Conservation (phyloP, 2,888 invertebrate genomes). For the Hirtodrosophila alboralis region DNA sequence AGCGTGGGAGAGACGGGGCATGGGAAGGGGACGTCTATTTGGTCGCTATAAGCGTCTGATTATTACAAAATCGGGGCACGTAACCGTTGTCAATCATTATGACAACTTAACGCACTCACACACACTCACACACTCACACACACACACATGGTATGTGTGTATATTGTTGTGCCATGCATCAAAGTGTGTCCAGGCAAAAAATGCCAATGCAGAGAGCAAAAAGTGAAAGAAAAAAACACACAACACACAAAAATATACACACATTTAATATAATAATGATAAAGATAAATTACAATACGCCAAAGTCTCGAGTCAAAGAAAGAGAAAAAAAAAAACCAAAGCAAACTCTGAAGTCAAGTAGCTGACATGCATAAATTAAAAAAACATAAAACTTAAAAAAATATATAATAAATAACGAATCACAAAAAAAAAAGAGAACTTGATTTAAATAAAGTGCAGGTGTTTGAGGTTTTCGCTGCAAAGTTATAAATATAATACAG, state of each 20-base stretch:
- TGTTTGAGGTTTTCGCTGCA: slow-evolving; percentile 7
- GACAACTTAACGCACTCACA: slow-evolving; percentile 64
- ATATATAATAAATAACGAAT: slow-evolving; percentile 26
- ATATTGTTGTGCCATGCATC: slow-evolving; percentile 27
- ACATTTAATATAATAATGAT: slow-evolving; percentile 63
- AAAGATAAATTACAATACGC: slow-evolving; percentile 67
- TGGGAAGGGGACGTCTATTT: slow-evolving; percentile 9
- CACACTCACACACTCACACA: slow-evolving; percentile 24
- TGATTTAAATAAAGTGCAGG: slow-evolving; percentile 53
- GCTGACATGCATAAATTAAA: slow-evolving; percentile 59
- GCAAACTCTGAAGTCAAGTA: slow-evolving; percentile 48
- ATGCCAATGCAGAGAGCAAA: slow-evolving; percentile 17
- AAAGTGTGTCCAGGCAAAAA: slow-evolving; percentile 28
- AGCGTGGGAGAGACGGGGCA: too few relatives aligned
- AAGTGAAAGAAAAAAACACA: slow-evolving; percentile 24
- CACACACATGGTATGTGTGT: slow-evolving; percentile 7
- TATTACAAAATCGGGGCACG: slow-evolving; percentile 67
- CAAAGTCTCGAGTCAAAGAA: slow-evolving; percentile 23
- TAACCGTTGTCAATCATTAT: slow-evolving; percentile 78
- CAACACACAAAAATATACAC: slow-evolving; percentile 19
- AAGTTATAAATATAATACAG: too few relatives aligned
- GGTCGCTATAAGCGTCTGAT: slow-evolving; percentile 9
- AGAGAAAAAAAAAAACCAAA: slow-evolving; percentile 13
- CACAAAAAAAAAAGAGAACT: slow-evolving; percentile 23
- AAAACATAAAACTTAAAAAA: slow-evolving; percentile 12